Conservation (phyloP, 2,888 invertebrate species). For the Agriopis aurantiaria region DNA sequence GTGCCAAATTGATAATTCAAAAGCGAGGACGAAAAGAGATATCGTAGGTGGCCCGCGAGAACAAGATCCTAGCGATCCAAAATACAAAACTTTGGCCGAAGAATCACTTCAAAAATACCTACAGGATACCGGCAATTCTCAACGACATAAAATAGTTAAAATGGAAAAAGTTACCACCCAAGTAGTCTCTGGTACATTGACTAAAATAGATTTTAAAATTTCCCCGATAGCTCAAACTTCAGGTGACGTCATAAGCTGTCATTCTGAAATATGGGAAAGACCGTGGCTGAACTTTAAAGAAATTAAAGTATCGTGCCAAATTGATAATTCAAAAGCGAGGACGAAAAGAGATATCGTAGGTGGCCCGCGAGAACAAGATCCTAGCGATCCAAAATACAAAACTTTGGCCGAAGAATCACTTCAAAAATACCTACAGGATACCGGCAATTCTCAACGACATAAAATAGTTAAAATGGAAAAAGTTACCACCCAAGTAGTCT, state of each 20-base stretch:
- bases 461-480: conserved; percentile 63
- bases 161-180: conserved; percentile 71
- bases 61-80: conserved; percentile 48
- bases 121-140: conserved; percentile 28
- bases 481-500: conserved; percentile 75
- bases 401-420: conserved; percentile 52
- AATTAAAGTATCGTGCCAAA: conserved; percentile 50
- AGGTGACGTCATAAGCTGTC: conserved; percentile 43
- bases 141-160: conserved; percentile 54
- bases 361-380: conserved; percentile 46
- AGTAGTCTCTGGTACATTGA: conserved; percentile 79
- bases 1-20: conserved; percentile 43
- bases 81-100: conserved; percentile 46
- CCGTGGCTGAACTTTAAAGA: conserved; percentile 47
- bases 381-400: conserved; percentile 48
- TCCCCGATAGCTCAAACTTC: conserved; percentile 71
- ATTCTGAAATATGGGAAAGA: conserved; percentile 47
- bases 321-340: conserved; percentile 33
- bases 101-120: conserved; percentile 54
- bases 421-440: conserved; percentile 44
- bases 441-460: conserved; percentile 41
- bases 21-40: conserved; percentile 39
- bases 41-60: too few relatives aligned
- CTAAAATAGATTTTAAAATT: conserved; percentile 83
- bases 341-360: too few relatives aligned